Base-by-base conservation (phyloP, 2,888 invertebrate species). In the Diploptera punctata region DNA sequence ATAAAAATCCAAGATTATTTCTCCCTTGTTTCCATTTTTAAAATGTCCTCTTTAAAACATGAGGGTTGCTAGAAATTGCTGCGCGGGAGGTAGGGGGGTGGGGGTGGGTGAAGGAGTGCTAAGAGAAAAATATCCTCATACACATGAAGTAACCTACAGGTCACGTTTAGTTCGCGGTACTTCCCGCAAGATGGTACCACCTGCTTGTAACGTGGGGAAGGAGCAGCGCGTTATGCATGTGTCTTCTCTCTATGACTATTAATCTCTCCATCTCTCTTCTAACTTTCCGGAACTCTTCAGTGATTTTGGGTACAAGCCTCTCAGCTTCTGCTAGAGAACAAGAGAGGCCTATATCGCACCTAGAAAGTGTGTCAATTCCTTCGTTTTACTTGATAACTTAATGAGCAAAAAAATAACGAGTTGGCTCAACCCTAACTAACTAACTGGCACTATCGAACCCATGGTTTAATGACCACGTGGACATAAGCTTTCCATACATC, bases 101-200 rank as follows among this genome's bases (percentile, higher is more conserved):
- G 43, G 26, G 43, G 31, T 26, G 29, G 1, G 38, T 13, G 31
- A 33, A 18, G n/a, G 33, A 62, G 33, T 5, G 43, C 21, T n/a
- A 19, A 38, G 52, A n/a, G n/a, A n/a, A n/a, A n/a, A n/a, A n/a
- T n/a, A n/a, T n/a, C n/a, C n/a, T 70, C 21, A 65, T 52, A 62
- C 38, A 62, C 70, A 70, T 70, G 62, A 52, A 52, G 65, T 72
- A n/a, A 38, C 33, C 62, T 68, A 65, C 65, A 65, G 74, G 74
- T 74, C 75, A 75, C 75, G 5, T 73, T 70, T 75, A 72, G 73
- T 73, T 61, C 73, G 60, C n/a, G 68, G 70, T 61, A 72, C 69
- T 75, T 75, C 60, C 73, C 73, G 73, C 75, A 75, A 75, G 75
- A n/a, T 75, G 75, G 70, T 68, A 70, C 74, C 72, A 67, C 54